Evolutionary conservation across 2,113 vertebrate species (phyloP), one percentile per base, ranked within the genome.

Genomic region (Aegotheles bennettii): DNA sequence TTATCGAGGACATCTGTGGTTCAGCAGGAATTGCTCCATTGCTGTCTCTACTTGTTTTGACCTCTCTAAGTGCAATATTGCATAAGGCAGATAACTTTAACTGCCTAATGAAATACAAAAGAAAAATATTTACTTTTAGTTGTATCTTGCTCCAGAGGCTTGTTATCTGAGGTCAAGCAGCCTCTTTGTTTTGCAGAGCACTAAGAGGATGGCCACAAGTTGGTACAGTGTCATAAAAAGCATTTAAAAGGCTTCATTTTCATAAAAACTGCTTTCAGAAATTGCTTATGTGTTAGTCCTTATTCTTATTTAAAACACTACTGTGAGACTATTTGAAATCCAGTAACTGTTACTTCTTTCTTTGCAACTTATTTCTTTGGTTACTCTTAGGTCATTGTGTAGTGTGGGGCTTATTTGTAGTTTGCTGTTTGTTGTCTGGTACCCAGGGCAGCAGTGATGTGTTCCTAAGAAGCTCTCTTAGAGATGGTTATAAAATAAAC

Each of bases 271-370:
- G 10, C 16, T 12, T 76, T 79, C 13, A 36, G 36, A 57, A n/a
- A 7, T 73, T 87, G n/a, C 6, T 85, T 42, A 16, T 63, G 9
- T 54, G 6, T 53, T 60, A 71, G 26, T 25, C 17, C 4, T 74
- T 81, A 28, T n/a, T 69, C 16, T 61, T 65, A 31, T 57, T 69
- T 71, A 68, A 75, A 84, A 25, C 4, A 16, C 11, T 59, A 5
- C 5, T 59, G 28, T 40, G 43, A 45, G 14, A 9, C 18, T n/a
- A 38, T 25, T 54, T 42, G 47, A n/a, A 38, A 63, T 42, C 14
- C 31, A 42, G 4, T 54, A n/a, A 76, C 54, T 48, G 21, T 3
- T 3, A 0, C 57, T 59, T 20, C 0, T 16, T 28, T 56, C 43
- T 76, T 47, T 76, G 3, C 23, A 42, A 5, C n/a, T 8, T 36